Percentiles rank a stretch among this genome's conserved stretches.
Conservation (phyloP, 2,797 vertebrate species). For the Sibirionetta formosa region DNA sequence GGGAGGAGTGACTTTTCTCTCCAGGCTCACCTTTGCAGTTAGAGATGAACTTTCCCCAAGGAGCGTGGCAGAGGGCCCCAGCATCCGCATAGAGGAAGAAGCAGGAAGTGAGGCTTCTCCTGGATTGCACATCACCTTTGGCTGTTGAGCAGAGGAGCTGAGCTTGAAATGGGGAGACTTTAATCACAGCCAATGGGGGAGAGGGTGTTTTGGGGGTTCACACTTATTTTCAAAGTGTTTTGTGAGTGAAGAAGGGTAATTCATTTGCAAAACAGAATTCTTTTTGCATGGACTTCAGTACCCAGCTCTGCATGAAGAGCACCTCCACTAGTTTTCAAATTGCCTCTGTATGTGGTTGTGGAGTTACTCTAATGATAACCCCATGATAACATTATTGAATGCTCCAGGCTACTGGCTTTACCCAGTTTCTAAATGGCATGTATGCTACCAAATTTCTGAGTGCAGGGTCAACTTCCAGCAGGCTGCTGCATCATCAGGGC, state of each 20-base stretch:
- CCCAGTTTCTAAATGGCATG: rapidly evolving
- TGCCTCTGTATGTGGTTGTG: rapidly evolving
- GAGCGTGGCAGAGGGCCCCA: neutral
- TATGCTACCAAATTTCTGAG: rapidly evolving
- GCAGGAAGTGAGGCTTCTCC: neutral
- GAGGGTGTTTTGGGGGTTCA: neutral
- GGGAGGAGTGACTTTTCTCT: neutral
- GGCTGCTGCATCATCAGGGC: rapidly evolving
- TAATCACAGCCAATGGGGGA: rapidly evolving
- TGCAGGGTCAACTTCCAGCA: rapidly evolving
- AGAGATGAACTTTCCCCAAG: neutral
- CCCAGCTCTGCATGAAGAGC: too few relatives aligned
- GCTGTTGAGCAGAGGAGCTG: neutral
- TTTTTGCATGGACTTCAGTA: neutral
- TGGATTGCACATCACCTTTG: neutral
- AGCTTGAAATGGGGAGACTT: neutral
- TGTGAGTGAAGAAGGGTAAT: neutral
- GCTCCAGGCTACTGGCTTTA: neutral
- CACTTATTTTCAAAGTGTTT: neutral
- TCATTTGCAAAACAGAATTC: neutral
- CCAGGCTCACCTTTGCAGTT: neutral
- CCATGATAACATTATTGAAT: rapidly evolving
- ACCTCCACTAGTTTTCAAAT: neutral
- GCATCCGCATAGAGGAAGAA: neutral
- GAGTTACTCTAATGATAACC: rapidly evolving